These are phyloP conservation scores for Psittacus erithacus DNA, from an alignment of 2,113 vertebrate species.

Conservation along the genomic window DNA sequence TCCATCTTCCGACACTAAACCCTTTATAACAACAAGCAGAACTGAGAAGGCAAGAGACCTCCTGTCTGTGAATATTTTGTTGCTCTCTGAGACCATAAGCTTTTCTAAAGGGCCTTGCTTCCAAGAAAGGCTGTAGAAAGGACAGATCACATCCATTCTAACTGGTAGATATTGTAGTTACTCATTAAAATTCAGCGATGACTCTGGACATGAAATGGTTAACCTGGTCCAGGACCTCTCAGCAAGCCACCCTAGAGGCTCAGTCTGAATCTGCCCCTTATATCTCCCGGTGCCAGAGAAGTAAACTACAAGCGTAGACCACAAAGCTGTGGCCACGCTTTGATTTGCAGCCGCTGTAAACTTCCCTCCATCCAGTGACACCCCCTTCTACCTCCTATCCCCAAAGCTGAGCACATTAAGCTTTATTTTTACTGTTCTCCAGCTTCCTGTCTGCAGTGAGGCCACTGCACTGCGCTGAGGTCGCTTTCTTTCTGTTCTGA, in stretches of 20 bases:
- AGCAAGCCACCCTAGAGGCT: neutral
- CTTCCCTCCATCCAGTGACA: neutral
- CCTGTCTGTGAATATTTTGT: neutral
- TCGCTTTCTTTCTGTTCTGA: neutral
- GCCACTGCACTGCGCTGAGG: neutral
- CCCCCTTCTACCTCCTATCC: neutral
- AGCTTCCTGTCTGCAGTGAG: neutral
- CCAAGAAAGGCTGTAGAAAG: neutral
- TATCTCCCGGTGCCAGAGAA: neutral
- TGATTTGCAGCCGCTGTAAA: neutral
- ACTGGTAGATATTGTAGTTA: neutral
- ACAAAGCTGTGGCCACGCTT: neutral
- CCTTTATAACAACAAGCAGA: neutral
- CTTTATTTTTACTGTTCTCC: conserved; percentile 8
- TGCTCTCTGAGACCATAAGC: neutral
- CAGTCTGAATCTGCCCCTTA: neutral
- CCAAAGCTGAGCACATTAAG: neutral
- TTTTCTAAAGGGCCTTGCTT: neutral
- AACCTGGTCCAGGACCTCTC: neutral
- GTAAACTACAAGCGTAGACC: neutral
- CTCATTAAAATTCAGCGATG: neutral
- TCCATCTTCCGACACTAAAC: neutral
- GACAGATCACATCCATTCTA: neutral
- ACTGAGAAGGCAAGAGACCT: neutral
- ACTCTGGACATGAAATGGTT: neutral